Evolutionary conservation across 1,140 invertebrate genomes (phyloP), one percentile per base, ranked within the genome.

Genomic region (Drosophila repleta): DNA sequence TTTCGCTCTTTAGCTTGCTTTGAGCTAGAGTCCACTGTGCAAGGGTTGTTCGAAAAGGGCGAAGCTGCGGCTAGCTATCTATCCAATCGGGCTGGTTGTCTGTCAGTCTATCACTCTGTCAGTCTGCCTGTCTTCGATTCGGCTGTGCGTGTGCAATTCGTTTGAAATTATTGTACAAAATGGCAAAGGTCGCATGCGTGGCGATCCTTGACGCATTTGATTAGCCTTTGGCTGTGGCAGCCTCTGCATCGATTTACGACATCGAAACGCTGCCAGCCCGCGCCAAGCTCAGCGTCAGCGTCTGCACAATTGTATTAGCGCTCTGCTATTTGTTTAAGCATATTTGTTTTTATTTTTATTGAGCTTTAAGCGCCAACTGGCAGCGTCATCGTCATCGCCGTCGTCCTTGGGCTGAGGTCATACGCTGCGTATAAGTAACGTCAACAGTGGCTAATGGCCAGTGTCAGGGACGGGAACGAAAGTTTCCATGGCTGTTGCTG

Each of bases 161-260:
- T 62, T 55, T 43, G 39, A 69, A 70, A 56, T 70, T 51, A 65
- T 35, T 35, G 2, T 63, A 63, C 53, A 18, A 74, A 77, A 76
- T 55, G 74, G 41, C 71, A 74, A 65, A 69, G 74, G 74, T 77
- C 71, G 48, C 41, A 45, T 65, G 53, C 70, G 41, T 74, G 64
- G 45, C 41, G 46, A 64, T 60, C 53, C 71, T 57, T 69, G 66
- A 57, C 71, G 66, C 71, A 74, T 74, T 74, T 76, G 74, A 76
- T 67, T 68, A 72, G 45, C 58, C 53, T 65, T 64, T 65, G 39
- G 26, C 35, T 15, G 58, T 41, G 53, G 18, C 74, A 26, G 61
- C 15, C 35, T 21, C 39, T 43, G n/a, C 39, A 15, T 6, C 67
- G 56, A 65, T 66, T 75, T 60, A 57, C 57, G 70, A 68, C 58